Percentiles rank a stretch among this genome's conserved stretches.
Evolutionary conservation across 1,140 invertebrate genomes (phyloP).

Genomic region (Megathymus violae): DNA sequence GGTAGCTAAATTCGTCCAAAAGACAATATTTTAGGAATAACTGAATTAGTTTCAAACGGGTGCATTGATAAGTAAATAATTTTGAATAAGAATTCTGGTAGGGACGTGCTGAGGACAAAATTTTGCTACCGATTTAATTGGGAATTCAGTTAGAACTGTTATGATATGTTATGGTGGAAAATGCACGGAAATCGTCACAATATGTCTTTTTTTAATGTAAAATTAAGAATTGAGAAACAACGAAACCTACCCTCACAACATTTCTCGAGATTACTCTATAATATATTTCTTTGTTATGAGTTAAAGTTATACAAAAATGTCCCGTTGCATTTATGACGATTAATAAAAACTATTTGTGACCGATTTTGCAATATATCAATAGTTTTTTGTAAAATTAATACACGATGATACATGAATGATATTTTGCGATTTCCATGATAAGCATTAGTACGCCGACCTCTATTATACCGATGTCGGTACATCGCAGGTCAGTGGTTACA

Average conservation of each 20-base stretch:
- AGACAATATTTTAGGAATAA: slow-evolving; percentile 62
- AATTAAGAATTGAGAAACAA: too few species aligned
- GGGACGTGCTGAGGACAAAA: slow-evolving; percentile 47
- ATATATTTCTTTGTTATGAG: too few species aligned
- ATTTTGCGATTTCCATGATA: not conserved
- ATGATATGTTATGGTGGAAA: not conserved
- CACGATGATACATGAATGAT: too few species aligned
- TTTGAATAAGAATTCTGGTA: not conserved
- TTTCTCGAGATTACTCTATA: too few species aligned
- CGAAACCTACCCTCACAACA: too few species aligned
- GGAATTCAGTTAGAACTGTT: slow-evolving; percentile 40
- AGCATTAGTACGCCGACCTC: not conserved
- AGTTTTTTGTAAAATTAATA: too few species aligned
- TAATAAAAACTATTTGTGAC: too few species aligned
- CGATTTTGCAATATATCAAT: too few species aligned
- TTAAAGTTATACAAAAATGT: too few species aligned
- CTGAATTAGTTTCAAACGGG: slow-evolving; percentile 30
- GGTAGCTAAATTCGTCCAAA: slow-evolving; percentile 80
- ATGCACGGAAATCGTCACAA: slow-evolving; percentile 15
- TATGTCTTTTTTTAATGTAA: too few species aligned
- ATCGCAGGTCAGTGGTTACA: not conserved
- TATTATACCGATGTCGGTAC: not conserved
- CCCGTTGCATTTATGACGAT: too few species aligned
- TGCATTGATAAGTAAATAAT: slow-evolving; percentile 11
- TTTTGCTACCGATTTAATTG: slow-evolving; percentile 71